phyloP scores from a whole-genome alignment of 2,888 invertebrate genomes.

The Callimorpha dominula region DNA sequence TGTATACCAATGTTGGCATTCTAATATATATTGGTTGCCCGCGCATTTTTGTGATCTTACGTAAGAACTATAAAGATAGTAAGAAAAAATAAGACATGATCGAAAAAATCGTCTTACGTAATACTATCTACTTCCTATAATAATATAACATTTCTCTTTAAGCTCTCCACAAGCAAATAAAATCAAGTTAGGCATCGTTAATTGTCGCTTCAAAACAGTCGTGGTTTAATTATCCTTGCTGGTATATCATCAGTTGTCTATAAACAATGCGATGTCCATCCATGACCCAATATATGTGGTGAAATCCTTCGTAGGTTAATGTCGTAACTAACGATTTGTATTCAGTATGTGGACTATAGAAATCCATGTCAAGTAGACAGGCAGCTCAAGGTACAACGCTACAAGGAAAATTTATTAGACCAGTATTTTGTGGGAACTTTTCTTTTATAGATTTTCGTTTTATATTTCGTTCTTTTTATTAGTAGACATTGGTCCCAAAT shows the following conservation, averaged over 20 bases:
- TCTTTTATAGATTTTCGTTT: constrained; percentile 52
- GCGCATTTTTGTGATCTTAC: no score
- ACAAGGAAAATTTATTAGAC: constrained; percentile 79
- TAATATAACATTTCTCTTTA: constrained; percentile 38
- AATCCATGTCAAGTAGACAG: constrained; percentile 85
- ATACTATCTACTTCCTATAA: constrained; percentile 15
- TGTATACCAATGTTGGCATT: no score
- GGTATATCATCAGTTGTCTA: constrained; percentile 57
- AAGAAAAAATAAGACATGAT: no score
- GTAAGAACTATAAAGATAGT: no score
- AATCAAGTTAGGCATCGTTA: constrained; percentile 51
- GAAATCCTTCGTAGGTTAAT: constrained; percentile 78
- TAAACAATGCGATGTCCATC: constrained; percentile 69
- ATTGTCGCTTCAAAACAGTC: constrained; percentile 52
- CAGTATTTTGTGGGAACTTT: constrained; percentile 62
- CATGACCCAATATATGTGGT: constrained; percentile 84
- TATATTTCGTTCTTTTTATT: constrained; percentile 7
- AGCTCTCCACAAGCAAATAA: constrained; percentile 49
- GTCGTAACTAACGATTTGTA: constrained; percentile 82
- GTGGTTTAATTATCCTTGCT: constrained; percentile 66
- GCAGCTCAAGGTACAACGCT: constrained; percentile 73
- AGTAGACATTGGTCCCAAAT: not conserved
- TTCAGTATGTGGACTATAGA: constrained; percentile 79
- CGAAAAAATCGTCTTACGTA: no score
- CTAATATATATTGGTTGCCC: no score